Base-by-base conservation (phyloP, 2,113 vertebrate genomes). In the Alosa alosa region DNA sequence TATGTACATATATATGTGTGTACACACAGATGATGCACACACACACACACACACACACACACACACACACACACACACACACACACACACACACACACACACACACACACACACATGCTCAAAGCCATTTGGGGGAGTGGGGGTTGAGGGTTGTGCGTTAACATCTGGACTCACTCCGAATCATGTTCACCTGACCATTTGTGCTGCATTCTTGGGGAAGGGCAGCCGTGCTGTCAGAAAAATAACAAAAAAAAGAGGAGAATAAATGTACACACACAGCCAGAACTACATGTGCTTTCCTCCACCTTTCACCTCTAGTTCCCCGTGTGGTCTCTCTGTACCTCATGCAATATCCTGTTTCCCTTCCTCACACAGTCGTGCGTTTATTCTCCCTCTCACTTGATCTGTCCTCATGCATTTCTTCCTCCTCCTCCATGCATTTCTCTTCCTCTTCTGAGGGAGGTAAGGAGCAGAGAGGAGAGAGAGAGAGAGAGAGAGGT, bases 91-190 rank as follows among this genome's bases (percentile, higher is more conserved):
- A 31, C 25, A 36, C 64, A 72, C 8, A 36, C 4, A 72, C 25
- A 36, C 64, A 72, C 1, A 11, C 64, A 72, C 64, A 36, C 25
- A 36, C n/a, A 72, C n/a, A 72, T 9, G 31, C 64, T 36, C 9
- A 72, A 25, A 10, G 8, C 7, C 25, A 72, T 25, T 60, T 60
- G 55, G 55, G 55, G 20, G 20, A 60, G 55, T 20, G 55, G 55
- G 20, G 55, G 55, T 60, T 60, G 55, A 22, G 55, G 55, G 55
- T 11, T 39, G 13, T 36, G 39, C 36, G 36, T 78, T 87, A 89
- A 87, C 86, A 87, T 88, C 89, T 87, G 89, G 87, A 87, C 64
- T 82, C 87, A 85, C 86, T 86, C 81, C 39, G 60, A 86, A 83
- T 75, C 84, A 10, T 78, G 72, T 78, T 86, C 84, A 83, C 85